Evolutionary conservation across 1,140 invertebrate species (phyloP).

Genomic region (Anastrepha ludens): DNA sequence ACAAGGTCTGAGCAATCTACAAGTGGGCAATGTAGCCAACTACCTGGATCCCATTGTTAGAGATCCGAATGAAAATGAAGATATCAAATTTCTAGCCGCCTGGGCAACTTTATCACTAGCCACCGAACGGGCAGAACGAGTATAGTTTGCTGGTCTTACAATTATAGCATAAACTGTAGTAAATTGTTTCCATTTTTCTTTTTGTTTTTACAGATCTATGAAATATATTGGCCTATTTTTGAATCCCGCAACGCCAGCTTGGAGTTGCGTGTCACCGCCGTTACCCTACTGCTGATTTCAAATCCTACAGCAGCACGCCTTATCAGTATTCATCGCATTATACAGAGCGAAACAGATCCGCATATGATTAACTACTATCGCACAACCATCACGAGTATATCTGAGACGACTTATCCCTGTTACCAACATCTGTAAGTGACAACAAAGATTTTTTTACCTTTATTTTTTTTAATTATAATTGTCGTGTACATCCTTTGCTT

Average conservation of each 20-base stretch:
- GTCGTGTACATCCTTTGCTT: too few species aligned
- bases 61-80: slow-evolving; percentile 75
- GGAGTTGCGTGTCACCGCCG: slow-evolving; percentile 80
- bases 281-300: slow-evolving; percentile 79
- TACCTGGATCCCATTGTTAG: slow-evolving; percentile 79
- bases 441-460: neutral
- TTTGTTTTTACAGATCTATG: slow-evolving; percentile 75
- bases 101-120: slow-evolving; percentile 79
- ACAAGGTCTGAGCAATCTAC: slow-evolving; percentile 80
- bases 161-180: neutral
- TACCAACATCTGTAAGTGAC: slow-evolving; percentile 77
- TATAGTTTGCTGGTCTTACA: slow-evolving; percentile 61
- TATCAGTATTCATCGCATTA: slow-evolving; percentile 81
- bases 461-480: too few species aligned
- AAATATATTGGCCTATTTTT: slow-evolving; percentile 82
- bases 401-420: slow-evolving; percentile 80
- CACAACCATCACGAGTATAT: slow-evolving; percentile 82
- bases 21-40: slow-evolving; percentile 78
- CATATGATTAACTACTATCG: slow-evolving; percentile 84
- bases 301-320: slow-evolving; percentile 80
- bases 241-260: slow-evolving; percentile 80
- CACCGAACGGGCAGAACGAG: slow-evolving; percentile 76
- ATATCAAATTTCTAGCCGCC: slow-evolving; percentile 78
- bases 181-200: neutral
- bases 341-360: slow-evolving; percentile 78